Evolutionary conservation across 2,113 vertebrate genomes (phyloP), one percentile per base, ranked within the genome.

Genomic region (Callospermophilus lateralis): DNA sequence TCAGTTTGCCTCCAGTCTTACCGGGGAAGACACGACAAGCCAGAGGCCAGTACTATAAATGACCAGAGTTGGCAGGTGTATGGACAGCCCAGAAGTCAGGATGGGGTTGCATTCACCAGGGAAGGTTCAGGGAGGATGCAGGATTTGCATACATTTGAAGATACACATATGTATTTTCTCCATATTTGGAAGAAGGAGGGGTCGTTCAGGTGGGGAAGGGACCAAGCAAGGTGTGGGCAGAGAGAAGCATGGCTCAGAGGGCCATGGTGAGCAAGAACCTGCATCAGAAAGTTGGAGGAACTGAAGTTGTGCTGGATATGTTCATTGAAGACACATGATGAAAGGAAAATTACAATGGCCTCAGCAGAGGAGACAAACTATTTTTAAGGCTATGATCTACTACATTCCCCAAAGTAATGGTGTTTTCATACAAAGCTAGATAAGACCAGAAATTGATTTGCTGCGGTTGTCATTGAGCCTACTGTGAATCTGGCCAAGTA

Each of bases 231-330:
- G 19, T 3, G 58, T 55, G 37, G 73, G 30, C 39, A 79, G 90
- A n/a, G 42, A 79, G 9, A 53, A n/a, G 39, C 28, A 8, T 17
- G 58, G 76, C 77, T 91, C 32, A 16, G 30, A 34, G 32, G 67
- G n/a, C 53, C 10, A 0, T 10, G 73, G 42, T 19, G 7, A 34
- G 80, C 72, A 76, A 42, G 81, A 15, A 83, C n/a, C 13, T 13
- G 12, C 51, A 15, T 48, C 68, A 19, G n/a, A 77, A 77, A 83
- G 63, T 17, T 48, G 22, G 15, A 53, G 63, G 4, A 63, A 28
- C 11, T 15, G 34, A 90, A 53, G 55, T 16, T 20, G 20, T 22
- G 1, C 26, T 13, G 0, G 19, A 20, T 32, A 39, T 0, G 4
- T 48, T 58, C 51, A 24, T 0, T 53, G 78, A 94, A 15, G 28